Evolutionary conservation across 2,113 vertebrate genomes (phyloP).

Genomic region (Gymnobelideus leadbeateri): DNA sequence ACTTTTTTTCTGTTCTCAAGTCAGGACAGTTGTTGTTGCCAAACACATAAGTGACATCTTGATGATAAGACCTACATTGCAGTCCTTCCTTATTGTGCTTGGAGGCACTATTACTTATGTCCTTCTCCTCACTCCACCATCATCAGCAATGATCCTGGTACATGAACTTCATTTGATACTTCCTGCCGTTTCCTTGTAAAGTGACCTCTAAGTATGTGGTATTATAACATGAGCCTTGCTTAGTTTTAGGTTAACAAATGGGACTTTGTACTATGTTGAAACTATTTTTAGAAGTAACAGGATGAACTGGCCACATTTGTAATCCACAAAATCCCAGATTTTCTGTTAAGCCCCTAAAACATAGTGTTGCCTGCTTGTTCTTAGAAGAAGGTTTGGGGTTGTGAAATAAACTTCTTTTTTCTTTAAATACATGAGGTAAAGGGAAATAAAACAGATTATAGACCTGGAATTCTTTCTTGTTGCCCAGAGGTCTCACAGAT

Average conservation of each 20-base stretch:
- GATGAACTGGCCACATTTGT: not conserved
- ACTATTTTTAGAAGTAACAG: not conserved
- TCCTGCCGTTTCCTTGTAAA: not conserved
- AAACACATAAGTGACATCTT: not conserved
- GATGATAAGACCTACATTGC: not conserved
- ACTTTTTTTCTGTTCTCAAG: not conserved
- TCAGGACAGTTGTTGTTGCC: not conserved
- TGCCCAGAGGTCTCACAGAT: not conserved
- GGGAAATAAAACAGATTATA: not conserved
- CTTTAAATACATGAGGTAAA: not conserved
- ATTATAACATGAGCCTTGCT: not conserved
- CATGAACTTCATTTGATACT: not conserved
- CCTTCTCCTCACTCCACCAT: not conserved
- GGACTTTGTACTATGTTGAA: slow-evolving; percentile 9
- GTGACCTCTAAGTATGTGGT: not conserved
- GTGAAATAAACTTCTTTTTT: not conserved
- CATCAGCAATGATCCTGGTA: not conserved
- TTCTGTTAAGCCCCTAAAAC: not conserved
- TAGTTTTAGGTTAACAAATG: slow-evolving; percentile 15
- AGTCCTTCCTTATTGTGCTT: not conserved
- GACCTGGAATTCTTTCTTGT: not conserved
- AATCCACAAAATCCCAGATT: not conserved
- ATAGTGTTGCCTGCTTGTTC: not conserved
- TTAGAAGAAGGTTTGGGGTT: not conserved
- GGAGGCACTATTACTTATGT: not conserved